Conservation (phyloP, 2,113 vertebrate species). For the Campylorhamphus procurvoides region DNA sequence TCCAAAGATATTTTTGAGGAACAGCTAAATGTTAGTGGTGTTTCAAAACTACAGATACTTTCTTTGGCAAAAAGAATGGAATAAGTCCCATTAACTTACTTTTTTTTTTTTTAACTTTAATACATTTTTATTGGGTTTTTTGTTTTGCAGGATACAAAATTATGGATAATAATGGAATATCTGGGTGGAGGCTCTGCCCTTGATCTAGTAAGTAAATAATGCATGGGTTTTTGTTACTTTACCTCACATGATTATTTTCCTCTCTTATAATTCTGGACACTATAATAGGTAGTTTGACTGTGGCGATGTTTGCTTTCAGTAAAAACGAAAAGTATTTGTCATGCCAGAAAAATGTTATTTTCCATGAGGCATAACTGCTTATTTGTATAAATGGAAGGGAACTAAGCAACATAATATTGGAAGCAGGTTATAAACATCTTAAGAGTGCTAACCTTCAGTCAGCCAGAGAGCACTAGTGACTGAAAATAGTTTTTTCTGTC, state of each 20-base stretch:
- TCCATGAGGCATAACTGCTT: background rate
- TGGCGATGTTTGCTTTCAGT: background rate
- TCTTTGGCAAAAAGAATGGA: background rate
- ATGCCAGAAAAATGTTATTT: conserved; percentile 5
- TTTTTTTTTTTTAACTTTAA: background rate
- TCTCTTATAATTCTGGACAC: background rate
- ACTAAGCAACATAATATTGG: conserved; percentile 18
- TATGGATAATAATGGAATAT: conserved; percentile 99
- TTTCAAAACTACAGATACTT: background rate
- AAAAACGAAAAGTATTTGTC: background rate
- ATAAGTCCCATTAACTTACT: background rate
- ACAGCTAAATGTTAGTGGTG: background rate
- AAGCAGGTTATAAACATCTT: background rate
- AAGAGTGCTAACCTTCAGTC: background rate
- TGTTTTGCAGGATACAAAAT: conserved; percentile 88
- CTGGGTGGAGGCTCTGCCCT: conserved; percentile 93
- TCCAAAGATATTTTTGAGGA: background rate
- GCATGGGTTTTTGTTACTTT: background rate
- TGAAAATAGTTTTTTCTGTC: background rate
- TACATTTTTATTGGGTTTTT: background rate
- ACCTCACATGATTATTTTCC: background rate
- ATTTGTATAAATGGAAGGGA: conserved; percentile 29
- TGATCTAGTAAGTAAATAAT: conserved; percentile 86
- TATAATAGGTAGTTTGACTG: background rate
- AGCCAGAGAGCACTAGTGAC: background rate